phyloP scores from a whole-genome alignment of 2,113 vertebrate genomes.

The Myotis lucifugus region DNA sequence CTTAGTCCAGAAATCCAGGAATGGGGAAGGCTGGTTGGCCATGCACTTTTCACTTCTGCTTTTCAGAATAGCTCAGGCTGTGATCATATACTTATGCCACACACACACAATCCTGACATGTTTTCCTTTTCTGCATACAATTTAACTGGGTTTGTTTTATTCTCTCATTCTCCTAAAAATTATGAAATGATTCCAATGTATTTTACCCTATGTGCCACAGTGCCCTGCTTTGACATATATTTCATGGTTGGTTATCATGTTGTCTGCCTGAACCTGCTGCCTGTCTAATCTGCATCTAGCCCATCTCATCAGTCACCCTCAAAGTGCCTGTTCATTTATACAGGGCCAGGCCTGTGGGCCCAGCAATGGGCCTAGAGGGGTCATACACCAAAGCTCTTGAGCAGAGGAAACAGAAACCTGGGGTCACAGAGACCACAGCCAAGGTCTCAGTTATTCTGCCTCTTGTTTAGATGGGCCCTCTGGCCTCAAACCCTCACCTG shows the following conservation, averaged over 20 bases:
- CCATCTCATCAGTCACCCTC: neutral
- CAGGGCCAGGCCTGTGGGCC: neutral
- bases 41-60: neutral
- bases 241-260: fast-evolving
- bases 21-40: fast-evolving
- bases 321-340: fast-evolving
- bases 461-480: neutral
- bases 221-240: fast-evolving
- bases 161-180: neutral
- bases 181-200: fast-evolving
- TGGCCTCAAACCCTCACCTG: neutral
- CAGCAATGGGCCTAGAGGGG: neutral
- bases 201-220: too few relatives aligned
- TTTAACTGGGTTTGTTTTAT: neutral
- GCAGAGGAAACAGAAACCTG: neutral
- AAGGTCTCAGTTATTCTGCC: fast-evolving
- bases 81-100: fast-evolving
- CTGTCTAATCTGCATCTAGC: neutral
- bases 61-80: fast-evolving
- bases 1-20: neutral
- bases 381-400: fast-evolving
- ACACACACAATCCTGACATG: fast-evolving
- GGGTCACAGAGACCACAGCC: fast-evolving
- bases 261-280: neutral
- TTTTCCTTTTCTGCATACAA: too few relatives aligned